Base-by-base conservation (phyloP, 1,140 invertebrate species). In the Telenomus remus region DNA sequence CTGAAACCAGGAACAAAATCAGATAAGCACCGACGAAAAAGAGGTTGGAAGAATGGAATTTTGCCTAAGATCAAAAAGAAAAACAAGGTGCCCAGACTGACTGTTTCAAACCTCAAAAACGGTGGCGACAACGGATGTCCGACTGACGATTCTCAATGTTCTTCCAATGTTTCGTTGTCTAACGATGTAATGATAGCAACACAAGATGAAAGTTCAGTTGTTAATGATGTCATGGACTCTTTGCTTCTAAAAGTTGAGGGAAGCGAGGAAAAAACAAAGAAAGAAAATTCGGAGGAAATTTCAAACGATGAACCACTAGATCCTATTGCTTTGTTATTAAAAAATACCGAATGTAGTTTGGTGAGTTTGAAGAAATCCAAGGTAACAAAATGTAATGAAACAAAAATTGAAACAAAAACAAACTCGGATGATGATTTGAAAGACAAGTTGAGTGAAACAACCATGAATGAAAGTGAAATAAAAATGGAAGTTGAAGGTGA, bases 11-110 rank as follows among this genome's bases (percentile, higher is more conserved):
- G 13, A n/a, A 0, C 19, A 47, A 70, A 60, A 46, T 14, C n/a
- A n/a, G 51, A 53, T 10, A 78, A 64, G 33, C 81, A 66, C 35
- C 75, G 63, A 43, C 76, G 80, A 46, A 82, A 74, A 68, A 61
- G 13, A 0, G 61, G 81, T 6, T 87, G 82, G 83, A 78, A 79
- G 48, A 85, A 81, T 51, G 85, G 84, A 0, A 50, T 47, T 10
- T 59, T 78, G n/a, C 80, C 66, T 13, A 13, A 49, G 7, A 56
- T 39, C 7, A 74, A 64, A 44, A 65, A 71, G 15, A 51, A 76
- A 12, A 63, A 34, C 14, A 66, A 54, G 10, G 46, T 15, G 27
- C 10, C 53, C 19, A 66, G 68, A 47, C 11, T 60, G 56, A 6
- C 12, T 43, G 0, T 33, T 51, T 6, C 48, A 50, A 16, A 47